These are phyloP conservation scores for Perizoma flavofasciatum DNA, from an alignment of 2,888 invertebrate species.

Conservation along the genomic window DNA sequence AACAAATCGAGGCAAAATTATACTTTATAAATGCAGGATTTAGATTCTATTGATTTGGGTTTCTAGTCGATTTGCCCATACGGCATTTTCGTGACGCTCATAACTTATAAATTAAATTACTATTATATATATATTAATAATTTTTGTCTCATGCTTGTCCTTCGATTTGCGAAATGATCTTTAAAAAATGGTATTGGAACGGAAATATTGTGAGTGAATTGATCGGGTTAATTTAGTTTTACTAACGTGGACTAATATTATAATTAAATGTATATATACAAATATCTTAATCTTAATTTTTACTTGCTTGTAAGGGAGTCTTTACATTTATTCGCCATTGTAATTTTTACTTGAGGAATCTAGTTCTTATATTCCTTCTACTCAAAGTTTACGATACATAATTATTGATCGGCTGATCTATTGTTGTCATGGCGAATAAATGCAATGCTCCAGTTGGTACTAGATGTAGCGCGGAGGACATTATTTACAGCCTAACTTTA, in stretches of 20 bases:
- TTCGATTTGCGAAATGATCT: neutral
- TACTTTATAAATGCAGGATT: neutral
- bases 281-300: constrained; percentile 54
- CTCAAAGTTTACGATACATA: no score
- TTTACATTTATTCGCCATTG: constrained; percentile 8
- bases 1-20: neutral
- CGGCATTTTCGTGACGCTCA: neutral
- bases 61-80: neutral
- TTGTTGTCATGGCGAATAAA: no score
- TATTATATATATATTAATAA: neutral
- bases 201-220: constrained; percentile 42
- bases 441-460: constrained; percentile 39
- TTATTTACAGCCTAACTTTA: constrained; percentile 54
- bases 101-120: neutral
- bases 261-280: constrained; percentile 65
- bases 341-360: neutral
- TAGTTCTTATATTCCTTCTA: no score
- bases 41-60: neutral
- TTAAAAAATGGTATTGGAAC: constrained; percentile 21
- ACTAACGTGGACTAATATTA: constrained; percentile 53
- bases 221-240: constrained; percentile 44
- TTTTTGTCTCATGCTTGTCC: neutral
- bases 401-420: no score
- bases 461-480: constrained; percentile 38
- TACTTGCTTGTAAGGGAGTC: constrained; percentile 29